Conservation (phyloP, 2,888 invertebrate species). For the Gastracanthus pulcherrimus region DNA sequence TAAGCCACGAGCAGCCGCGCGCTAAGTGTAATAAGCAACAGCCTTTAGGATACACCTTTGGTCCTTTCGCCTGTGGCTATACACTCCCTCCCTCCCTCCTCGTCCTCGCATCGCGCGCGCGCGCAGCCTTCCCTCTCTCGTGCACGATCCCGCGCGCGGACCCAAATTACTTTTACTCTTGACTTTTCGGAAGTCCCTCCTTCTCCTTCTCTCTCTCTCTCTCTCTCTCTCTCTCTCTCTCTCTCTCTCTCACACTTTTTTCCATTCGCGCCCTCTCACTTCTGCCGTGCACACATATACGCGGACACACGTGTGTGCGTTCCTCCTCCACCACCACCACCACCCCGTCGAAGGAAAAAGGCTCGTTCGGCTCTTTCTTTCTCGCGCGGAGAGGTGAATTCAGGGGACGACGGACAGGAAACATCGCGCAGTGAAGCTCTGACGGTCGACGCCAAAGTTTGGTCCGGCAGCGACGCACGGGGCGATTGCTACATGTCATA, state of each 20-base stretch:
- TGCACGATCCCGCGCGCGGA: background rate
- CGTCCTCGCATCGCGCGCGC: constrained; percentile 10
- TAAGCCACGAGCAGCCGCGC: background rate
- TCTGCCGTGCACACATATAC: background rate
- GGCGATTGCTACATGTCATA: too few species aligned
- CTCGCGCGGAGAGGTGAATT: too few species aligned
- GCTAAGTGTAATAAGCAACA: background rate
- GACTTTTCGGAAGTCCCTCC: constrained; percentile 53
- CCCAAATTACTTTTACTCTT: constrained; percentile 52
- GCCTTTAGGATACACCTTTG: background rate
- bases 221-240: background rate
- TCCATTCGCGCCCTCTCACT: constrained; percentile 19
- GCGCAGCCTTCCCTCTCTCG: too few species aligned
- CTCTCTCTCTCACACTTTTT: background rate
- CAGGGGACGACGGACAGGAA: too few species aligned
- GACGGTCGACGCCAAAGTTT: constrained; percentile 39
- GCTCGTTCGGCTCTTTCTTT: constrained; percentile 22
- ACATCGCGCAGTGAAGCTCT: constrained; percentile 48
- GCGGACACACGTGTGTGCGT: background rate
- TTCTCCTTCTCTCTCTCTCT: background rate
- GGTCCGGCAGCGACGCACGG: background rate
- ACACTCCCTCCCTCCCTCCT: background rate
- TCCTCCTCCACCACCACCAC: constrained; percentile 25
- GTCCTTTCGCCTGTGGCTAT: constrained; percentile 19
- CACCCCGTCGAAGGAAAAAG: constrained; percentile 16